Evolutionary conservation across 2,888 invertebrate genomes (phyloP).

Genomic region (Pycnomerus fuliginosus): DNA sequence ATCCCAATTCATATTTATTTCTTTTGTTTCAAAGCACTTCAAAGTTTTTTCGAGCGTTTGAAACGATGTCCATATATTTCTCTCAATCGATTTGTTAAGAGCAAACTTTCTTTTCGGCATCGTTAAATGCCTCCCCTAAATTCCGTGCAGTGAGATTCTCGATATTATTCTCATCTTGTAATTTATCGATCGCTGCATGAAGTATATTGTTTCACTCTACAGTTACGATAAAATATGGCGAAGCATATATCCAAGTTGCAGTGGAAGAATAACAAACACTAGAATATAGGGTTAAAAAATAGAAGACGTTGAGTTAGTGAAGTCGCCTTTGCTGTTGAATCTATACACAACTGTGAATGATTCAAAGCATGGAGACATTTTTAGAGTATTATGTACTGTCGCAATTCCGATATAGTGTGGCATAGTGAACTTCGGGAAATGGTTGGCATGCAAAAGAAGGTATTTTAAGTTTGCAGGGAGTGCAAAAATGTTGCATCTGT

Average conservation of each 20-base stretch:
- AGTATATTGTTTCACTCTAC: too few relatives aligned
- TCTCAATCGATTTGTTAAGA: conserved; percentile 13
- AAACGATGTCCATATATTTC: conserved; percentile 24
- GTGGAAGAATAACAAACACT: conserved; percentile 9
- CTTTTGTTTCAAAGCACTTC: conserved; percentile 21
- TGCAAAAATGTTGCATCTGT: conserved; percentile 9
- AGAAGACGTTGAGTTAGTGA: conserved; percentile 15
- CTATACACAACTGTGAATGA: conserved; percentile 23
- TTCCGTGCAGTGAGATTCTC: too few relatives aligned
- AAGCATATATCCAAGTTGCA: conserved; percentile 16
- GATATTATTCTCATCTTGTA: too few relatives aligned
- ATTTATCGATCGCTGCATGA: too few relatives aligned
- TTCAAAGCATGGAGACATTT: conserved; percentile 23
- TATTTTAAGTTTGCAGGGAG: conserved; percentile 11
- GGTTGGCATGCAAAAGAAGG: conserved; percentile 21
- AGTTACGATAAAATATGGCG: too few relatives aligned
- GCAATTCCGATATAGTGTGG: conserved; percentile 24
- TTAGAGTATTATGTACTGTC: conserved; percentile 27
- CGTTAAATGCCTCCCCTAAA: too few relatives aligned
- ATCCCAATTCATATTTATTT: neutral
- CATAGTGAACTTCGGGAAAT: conserved; percentile 22
- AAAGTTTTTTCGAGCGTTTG: conserved; percentile 25
- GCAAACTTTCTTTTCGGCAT: neutral
- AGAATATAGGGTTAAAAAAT: conserved; percentile 18
- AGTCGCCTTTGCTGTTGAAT: conserved; percentile 17